These are phyloP conservation scores for Drosophila paulistorum DNA, from an alignment of 1,140 invertebrate genomes.

Conservation along the genomic window DNA sequence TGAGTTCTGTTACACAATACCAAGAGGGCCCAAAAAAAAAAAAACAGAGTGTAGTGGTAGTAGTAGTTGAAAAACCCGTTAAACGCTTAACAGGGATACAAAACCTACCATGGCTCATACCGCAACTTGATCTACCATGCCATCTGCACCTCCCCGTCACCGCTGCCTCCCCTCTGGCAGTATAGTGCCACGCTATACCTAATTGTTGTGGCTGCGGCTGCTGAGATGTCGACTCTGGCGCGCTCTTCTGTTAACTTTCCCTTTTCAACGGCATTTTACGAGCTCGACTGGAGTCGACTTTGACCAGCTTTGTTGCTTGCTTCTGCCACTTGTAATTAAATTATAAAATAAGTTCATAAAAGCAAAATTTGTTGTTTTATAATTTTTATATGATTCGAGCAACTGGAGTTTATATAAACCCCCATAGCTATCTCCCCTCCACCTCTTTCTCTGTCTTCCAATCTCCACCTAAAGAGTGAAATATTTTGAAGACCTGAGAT, in stretches of 20 bases:
- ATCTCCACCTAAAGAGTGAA: background rate
- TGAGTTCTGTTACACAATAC: slow-evolving; percentile 78
- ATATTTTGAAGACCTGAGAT: slow-evolving; percentile 44
- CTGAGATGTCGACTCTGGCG: background rate
- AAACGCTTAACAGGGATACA: slow-evolving; percentile 60
- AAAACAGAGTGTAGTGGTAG: background rate
- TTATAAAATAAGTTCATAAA: slow-evolving; percentile 81
- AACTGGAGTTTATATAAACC: slow-evolving; percentile 61
- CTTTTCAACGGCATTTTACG: slow-evolving; percentile 78
- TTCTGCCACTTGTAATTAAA: slow-evolving; percentile 69
- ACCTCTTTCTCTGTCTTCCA: background rate
- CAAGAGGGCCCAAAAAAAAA: slow-evolving; percentile 54
- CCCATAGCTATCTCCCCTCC: background rate
- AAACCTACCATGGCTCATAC: slow-evolving; percentile 20
- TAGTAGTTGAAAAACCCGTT: slow-evolving; percentile 70
- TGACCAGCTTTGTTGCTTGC: slow-evolving; percentile 36
- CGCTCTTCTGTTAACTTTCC: slow-evolving; percentile 67
- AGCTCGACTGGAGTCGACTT: slow-evolving; percentile 58
- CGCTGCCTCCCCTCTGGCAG: slow-evolving; percentile 8
- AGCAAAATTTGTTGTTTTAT: slow-evolving; percentile 70
- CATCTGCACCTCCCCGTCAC: slow-evolving; percentile 24
- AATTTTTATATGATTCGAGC: slow-evolving; percentile 56
- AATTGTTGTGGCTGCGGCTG: slow-evolving; percentile 39
- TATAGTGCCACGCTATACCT: slow-evolving; percentile 41
- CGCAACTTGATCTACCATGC: slow-evolving; percentile 70